Percentiles rank a stretch among this genome's conserved stretches.
phyloP scores from a whole-genome alignment of 2,797 vertebrate species.

The Acridotheres tristis region DNA sequence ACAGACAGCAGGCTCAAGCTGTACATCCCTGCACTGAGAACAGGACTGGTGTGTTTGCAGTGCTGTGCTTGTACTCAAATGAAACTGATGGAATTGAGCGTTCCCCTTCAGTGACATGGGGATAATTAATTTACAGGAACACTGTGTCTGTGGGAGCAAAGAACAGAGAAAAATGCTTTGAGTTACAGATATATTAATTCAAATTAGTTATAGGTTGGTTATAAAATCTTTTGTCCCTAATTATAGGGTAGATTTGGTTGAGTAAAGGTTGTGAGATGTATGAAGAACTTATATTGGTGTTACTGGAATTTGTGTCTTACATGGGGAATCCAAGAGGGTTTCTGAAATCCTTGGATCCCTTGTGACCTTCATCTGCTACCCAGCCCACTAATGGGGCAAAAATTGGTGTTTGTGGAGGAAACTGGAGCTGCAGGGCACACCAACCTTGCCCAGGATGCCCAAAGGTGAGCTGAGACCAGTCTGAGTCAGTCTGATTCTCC shows the following conservation, averaged over 20 bases:
- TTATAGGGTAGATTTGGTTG: background rate
- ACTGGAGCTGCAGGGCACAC: background rate
- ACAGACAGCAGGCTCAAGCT: background rate
- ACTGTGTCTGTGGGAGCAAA: background rate
- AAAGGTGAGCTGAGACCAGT: background rate
- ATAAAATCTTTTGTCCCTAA: background rate
- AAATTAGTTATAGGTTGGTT: background rate
- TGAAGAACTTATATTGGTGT: background rate
- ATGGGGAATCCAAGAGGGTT: background rate
- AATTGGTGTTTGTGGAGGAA: background rate
- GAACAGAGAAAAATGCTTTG: accelerated
- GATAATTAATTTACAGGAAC: background rate
- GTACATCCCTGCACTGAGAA: background rate
- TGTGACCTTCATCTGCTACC: background rate
- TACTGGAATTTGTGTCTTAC: background rate
- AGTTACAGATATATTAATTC: background rate
- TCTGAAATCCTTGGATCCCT: background rate
- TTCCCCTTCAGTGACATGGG: background rate
- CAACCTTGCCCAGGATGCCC: background rate
- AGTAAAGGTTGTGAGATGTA: background rate
- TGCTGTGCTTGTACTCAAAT: background rate
- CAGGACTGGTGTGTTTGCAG: background rate
- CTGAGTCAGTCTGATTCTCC: background rate
- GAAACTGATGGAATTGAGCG: background rate
- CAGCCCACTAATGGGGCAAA: background rate